Evolutionary conservation across 2,113 vertebrate species (phyloP).

Genomic region (Axis porcinus): DNA sequence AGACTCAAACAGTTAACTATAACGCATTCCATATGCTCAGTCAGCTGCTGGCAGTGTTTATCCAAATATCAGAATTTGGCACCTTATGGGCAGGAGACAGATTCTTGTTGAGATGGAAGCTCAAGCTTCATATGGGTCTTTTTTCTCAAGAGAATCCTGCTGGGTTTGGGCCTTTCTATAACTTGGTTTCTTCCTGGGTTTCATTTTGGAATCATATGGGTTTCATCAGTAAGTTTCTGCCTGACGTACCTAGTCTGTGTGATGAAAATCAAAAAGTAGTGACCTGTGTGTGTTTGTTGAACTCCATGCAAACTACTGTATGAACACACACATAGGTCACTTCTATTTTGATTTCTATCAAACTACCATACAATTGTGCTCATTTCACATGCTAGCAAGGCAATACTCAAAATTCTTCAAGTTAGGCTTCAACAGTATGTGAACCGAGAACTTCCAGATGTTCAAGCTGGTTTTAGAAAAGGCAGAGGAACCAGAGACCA

Average conservation of each 20-base stretch:
- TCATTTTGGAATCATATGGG: background rate
- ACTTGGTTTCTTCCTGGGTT: background rate
- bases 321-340: background rate
- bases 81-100: background rate
- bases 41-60: background rate
- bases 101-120: background rate
- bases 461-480: background rate
- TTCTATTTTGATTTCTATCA: background rate
- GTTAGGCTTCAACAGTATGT: background rate
- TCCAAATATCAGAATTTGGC: background rate
- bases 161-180: background rate
- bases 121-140: background rate
- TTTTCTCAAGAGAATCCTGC: background rate
- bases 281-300: background rate
- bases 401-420: background rate
- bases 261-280: background rate
- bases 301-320: background rate
- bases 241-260: background rate
- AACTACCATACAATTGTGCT: background rate
- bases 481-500: background rate
- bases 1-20: background rate
- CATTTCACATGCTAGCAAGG: background rate
- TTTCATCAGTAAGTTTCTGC: background rate
- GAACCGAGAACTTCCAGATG: background rate
- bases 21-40: background rate